Conservation (phyloP, 2,113 vertebrate genomes). For the Pseudopodoces humilis region DNA sequence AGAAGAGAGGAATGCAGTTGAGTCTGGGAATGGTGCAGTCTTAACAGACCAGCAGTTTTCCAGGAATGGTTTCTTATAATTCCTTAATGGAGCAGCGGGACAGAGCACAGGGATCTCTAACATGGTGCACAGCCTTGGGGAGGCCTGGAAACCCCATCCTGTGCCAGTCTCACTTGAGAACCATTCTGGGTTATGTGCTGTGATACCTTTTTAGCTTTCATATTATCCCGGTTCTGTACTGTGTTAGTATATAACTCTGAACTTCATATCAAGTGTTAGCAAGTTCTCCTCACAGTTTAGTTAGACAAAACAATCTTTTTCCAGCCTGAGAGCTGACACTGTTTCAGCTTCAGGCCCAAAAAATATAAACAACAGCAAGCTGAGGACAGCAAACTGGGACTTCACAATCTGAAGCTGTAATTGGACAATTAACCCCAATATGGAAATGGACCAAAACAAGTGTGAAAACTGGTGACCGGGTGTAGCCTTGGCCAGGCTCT, state of each 20-base stretch:
- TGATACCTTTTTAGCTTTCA: background rate
- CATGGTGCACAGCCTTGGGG: background rate
- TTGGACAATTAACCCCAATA: background rate
- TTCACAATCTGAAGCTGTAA: background rate
- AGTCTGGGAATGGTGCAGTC: background rate
- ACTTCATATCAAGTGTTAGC: background rate
- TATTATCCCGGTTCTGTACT: background rate
- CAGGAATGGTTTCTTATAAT: background rate
- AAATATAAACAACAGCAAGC: background rate
- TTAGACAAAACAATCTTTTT: background rate
- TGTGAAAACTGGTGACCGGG: background rate
- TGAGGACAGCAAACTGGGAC: background rate
- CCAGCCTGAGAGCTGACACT: background rate
- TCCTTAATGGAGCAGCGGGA: background rate
- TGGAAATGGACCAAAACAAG: background rate
- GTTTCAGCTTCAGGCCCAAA: too few species aligned
- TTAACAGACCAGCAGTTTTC: background rate
- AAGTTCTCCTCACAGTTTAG: background rate
- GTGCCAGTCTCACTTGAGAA: background rate
- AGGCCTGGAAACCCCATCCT: background rate
- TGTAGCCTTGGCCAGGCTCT: background rate
- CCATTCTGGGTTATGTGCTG: background rate
- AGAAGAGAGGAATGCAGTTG: background rate
- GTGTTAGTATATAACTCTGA: background rate
- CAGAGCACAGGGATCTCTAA: background rate